A percentile compares a stretch with the other conserved stretches of the same genome.
Conservation (phyloP, 1,140 invertebrate species). For the Asobara japonica region DNA sequence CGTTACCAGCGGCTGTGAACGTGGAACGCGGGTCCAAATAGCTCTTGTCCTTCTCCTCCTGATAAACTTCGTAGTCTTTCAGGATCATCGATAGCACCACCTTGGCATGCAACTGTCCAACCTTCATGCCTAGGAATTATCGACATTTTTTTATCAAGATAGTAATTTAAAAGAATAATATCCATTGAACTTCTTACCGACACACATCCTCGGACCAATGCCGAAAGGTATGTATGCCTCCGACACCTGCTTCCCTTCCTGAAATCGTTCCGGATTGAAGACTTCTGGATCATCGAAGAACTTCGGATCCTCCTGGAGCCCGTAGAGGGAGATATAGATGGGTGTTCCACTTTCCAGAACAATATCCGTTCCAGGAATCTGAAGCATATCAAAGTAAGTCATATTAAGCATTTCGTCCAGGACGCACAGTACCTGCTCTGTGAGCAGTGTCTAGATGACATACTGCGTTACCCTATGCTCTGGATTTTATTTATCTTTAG, state of each 20-base stretch:
- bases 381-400: too few species aligned
- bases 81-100: constrained; percentile 68
- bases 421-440: too few species aligned
- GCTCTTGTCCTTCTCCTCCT: constrained; percentile 49
- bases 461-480: too few species aligned
- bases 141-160: background rate
- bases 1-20: background rate
- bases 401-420: too few species aligned
- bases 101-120: constrained; percentile 75
- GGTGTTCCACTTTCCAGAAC: constrained; percentile 52
- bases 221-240: constrained; percentile 46
- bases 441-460: too few species aligned
- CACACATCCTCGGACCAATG: constrained; percentile 46
- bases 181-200: constrained; percentile 43
- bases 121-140: constrained; percentile 68
- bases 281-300: constrained; percentile 46
- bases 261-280: constrained; percentile 54
- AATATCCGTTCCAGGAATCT: constrained; percentile 55
- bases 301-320: constrained; percentile 61
- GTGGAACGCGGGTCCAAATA: constrained; percentile 33
- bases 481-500: too few species aligned
- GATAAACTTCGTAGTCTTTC: constrained; percentile 61
- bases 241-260: constrained; percentile 29
- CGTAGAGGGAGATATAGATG: constrained; percentile 44
- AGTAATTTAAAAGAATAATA: background rate